Evolutionary conservation across 92 coral and sea anemone species (phyloP).

Genomic region (Galaxea fascicularis): DNA sequence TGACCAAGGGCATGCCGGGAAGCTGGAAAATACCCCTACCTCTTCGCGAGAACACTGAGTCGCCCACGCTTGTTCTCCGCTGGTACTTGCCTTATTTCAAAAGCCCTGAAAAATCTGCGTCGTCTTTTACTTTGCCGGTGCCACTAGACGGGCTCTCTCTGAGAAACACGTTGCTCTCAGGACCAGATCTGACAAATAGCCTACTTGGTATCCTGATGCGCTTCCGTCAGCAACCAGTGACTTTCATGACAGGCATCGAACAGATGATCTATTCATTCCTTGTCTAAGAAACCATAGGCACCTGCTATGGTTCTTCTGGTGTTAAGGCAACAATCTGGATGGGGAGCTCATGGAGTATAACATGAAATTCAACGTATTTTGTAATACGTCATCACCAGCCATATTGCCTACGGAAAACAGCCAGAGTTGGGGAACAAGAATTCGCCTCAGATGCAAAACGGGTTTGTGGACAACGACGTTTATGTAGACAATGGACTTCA

Average conservation of each 20-base stretch:
- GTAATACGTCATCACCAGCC: too few relatives aligned
- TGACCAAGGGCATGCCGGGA: too few relatives aligned
- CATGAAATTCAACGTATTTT: too few relatives aligned
- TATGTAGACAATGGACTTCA: neutral
- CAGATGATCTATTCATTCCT: constrained; percentile 50
- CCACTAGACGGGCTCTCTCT: constrained; percentile 8
- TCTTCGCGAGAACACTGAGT: too few relatives aligned
- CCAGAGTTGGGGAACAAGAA: too few relatives aligned
- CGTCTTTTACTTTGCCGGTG: constrained; percentile 38
- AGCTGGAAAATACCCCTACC: constrained; percentile 48
- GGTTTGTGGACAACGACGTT: too few relatives aligned
- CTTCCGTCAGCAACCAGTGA: too few relatives aligned
- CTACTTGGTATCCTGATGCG: constrained; percentile 35
- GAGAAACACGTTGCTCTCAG: constrained; percentile 26
- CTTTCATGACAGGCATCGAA: constrained; percentile 43
- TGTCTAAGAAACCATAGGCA: constrained; percentile 14
- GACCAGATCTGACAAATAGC: constrained; percentile 38
- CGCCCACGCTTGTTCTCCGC: neutral
- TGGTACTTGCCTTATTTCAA: constrained; percentile 48
- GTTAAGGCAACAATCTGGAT: constrained; percentile 35
- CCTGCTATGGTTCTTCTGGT: constrained; percentile 36
- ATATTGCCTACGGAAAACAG: too few relatives aligned
- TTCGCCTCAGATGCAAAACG: neutral
- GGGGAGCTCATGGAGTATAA: too few relatives aligned
- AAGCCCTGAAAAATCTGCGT: too few relatives aligned